Base-by-base conservation (phyloP, 2,888 invertebrate species). In the Andrena hattorfiana region DNA sequence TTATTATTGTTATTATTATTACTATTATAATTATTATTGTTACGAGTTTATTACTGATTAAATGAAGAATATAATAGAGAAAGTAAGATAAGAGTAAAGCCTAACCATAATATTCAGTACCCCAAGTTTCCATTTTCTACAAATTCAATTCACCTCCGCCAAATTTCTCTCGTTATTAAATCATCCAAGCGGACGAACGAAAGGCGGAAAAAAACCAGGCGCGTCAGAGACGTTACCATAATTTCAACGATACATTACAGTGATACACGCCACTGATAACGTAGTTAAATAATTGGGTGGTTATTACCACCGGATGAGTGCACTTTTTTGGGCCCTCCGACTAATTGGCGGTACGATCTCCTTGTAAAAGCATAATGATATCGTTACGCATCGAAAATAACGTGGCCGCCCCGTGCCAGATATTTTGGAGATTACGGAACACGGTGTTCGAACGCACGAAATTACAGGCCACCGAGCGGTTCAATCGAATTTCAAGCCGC, bases 201-300 rank as follows among this genome's bases (percentile, higher is more conserved):
- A 23, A 0, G 16, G 42, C n/a, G n/a, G 13, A 28, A 13, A 32
- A 26, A 30, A 59, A 63, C n/a, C 5, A 16, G 2, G 3, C 60
- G 20, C 23, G 35, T 49, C 56, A 69, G 64, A 6, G n/a, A 1
- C 6, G 3, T 77, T 77, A 77, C 69, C 56, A 28, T 64, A 70
- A 77, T 77, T 77, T 48, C 28, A 8, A 42, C n/a, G 16, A 78
- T 80, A 54, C 32, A 10, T 77, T 54, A 67, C 54, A 42, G n/a
- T 23, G 71, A 49, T 71, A 54, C 62, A 49, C 51, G 32, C 10
- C 42, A 8, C 16, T 0, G 42, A 32, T 60, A 48, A 32, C 13
- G n/a, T 20, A n/a, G 20, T 70, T 49, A 49, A 64, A 56, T 81
- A 72, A 81, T 78, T 81, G 71, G 54, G 2, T 28, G n/a, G 67